Conservation (phyloP, 2,113 vertebrate genomes). For the Limanda limanda region DNA sequence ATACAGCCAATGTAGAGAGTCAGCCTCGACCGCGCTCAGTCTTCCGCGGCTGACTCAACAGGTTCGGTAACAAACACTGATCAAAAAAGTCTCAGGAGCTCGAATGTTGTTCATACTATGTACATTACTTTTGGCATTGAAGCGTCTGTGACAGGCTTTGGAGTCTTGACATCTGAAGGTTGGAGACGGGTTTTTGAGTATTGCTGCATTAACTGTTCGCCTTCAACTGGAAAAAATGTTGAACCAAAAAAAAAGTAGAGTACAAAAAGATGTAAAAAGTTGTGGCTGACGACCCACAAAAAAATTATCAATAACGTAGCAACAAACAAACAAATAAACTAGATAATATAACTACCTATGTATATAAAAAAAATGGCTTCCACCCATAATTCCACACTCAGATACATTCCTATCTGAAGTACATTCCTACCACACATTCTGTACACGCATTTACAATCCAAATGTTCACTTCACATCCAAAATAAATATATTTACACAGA, state of each 20-base stretch:
- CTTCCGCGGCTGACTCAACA: conserved; percentile 56
- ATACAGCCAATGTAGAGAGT: conserved; percentile 83
- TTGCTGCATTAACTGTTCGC: conserved; percentile 79
- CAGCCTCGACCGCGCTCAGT: conserved; percentile 4
- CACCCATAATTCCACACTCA: conserved; percentile 84
- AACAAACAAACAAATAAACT: conserved; percentile 67
- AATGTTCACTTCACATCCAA: conserved; percentile 94
- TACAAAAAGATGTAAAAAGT: conserved; percentile 71
- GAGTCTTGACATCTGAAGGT: conserved; percentile 80
- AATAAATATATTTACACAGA: conserved; percentile 99
- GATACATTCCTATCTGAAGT: conserved; percentile 86
- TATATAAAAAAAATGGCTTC: conserved; percentile 81
- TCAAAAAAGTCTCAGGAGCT: conserved; percentile 67
- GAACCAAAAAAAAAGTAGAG: conserved; percentile 32
- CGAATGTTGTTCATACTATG: conserved; percentile 71
- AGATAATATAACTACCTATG: conserved; percentile 63
- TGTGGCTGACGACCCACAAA: conserved; percentile 46
- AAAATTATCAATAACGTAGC: conserved; percentile 55
- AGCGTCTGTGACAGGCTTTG: conserved; percentile 80
- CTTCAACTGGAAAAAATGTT: conserved; percentile 66
- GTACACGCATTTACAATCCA: conserved; percentile 95
- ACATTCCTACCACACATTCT: conserved; percentile 92
- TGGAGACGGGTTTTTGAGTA: conserved; percentile 71
- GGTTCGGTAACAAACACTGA: conserved; percentile 74
- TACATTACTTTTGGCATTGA: conserved; percentile 83